phyloP scores from a whole-genome alignment of 1,140 invertebrate species.

The Lanistes nyassanus region DNA sequence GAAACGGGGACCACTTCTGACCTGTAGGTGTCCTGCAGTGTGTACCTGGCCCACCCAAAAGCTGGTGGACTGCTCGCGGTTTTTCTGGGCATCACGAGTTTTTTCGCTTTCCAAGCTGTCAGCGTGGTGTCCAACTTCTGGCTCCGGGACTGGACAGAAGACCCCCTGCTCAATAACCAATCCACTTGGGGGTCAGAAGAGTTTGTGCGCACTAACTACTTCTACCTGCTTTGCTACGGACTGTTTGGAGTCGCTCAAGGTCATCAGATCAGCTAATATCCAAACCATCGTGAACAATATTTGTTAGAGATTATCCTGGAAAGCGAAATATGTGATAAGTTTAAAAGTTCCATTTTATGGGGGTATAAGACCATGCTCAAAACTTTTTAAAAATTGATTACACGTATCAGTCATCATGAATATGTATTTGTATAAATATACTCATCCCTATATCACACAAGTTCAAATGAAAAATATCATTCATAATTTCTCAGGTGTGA shows the following conservation, averaged over 20 bases:
- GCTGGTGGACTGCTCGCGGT: slow-evolving; percentile 83
- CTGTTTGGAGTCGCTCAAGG: slow-evolving; percentile 46
- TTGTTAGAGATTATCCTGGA: too few relatives aligned
- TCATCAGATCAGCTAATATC: too few relatives aligned
- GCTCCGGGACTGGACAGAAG: slow-evolving; percentile 61
- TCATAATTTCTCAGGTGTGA: not conserved
- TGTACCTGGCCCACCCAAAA: slow-evolving; percentile 56
- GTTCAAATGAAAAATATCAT: not conserved
- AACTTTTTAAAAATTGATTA: too few relatives aligned
- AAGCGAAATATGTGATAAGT: too few relatives aligned
- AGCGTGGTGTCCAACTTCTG: slow-evolving; percentile 55
- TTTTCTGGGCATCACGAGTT: slow-evolving; percentile 56
- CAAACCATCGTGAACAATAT: too few relatives aligned
- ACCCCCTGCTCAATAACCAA: slow-evolving; percentile 43
- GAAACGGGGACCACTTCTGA: slow-evolving; percentile 44
- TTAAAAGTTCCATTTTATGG: too few relatives aligned
- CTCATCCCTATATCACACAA: too few relatives aligned
- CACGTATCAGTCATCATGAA: too few relatives aligned
- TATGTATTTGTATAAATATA: too few relatives aligned
- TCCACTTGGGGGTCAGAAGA: slow-evolving; percentile 17
- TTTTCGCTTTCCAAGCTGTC: slow-evolving; percentile 46
- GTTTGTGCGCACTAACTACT: slow-evolving; percentile 31
- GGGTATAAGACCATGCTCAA: too few relatives aligned
- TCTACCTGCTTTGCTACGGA: slow-evolving; percentile 45
- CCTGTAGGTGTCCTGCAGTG: slow-evolving; percentile 37